Conservation (phyloP, 2,113 vertebrate species). For the Amphiprion ocellaris region DNA sequence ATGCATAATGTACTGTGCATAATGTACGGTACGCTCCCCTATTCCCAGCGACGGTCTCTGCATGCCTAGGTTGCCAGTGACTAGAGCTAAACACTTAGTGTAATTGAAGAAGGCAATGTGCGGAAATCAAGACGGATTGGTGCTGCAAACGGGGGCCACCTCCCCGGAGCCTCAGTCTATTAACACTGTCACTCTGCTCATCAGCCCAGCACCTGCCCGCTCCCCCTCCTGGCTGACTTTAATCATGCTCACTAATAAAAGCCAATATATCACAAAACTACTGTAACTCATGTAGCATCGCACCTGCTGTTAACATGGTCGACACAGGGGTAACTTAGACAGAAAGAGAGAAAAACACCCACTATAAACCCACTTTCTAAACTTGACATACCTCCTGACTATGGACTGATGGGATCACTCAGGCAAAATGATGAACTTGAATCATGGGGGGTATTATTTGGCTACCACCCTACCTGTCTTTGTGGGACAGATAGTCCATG, state of each 20-base stretch:
- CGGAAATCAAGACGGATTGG: conserved; percentile 85
- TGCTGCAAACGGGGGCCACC: conserved; percentile 76
- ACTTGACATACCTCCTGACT: conserved; percentile 41
- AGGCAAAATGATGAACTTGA: conserved; percentile 31
- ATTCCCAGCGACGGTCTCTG: conserved; percentile 35
- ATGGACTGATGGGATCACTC: conserved; percentile 45
- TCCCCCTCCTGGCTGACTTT: conserved; percentile 75
- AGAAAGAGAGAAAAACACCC: neutral
- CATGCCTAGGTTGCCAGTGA: conserved; percentile 65
- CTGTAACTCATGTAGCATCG: conserved; percentile 59
- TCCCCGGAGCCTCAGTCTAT: conserved; percentile 82
- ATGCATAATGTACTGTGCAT: conserved; percentile 43
- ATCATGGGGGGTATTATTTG: conserved; percentile 46
- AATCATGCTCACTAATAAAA: conserved; percentile 83
- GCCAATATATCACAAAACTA: conserved; percentile 72
- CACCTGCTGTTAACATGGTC: conserved; percentile 69
- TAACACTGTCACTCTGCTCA: conserved; percentile 86
- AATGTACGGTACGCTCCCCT: conserved; percentile 19
- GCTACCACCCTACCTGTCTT: conserved; percentile 59
- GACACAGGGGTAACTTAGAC: conserved; percentile 26
- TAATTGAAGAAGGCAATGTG: conserved; percentile 85
- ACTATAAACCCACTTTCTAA: conserved; percentile 23
- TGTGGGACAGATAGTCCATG: conserved; percentile 58
- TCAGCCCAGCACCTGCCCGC: conserved; percentile 83
- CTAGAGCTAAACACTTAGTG: conserved; percentile 73